Evolutionary conservation across 2,113 vertebrate genomes (phyloP), one percentile per base, ranked within the genome.

Genomic region (Triplophysa rosa): DNA sequence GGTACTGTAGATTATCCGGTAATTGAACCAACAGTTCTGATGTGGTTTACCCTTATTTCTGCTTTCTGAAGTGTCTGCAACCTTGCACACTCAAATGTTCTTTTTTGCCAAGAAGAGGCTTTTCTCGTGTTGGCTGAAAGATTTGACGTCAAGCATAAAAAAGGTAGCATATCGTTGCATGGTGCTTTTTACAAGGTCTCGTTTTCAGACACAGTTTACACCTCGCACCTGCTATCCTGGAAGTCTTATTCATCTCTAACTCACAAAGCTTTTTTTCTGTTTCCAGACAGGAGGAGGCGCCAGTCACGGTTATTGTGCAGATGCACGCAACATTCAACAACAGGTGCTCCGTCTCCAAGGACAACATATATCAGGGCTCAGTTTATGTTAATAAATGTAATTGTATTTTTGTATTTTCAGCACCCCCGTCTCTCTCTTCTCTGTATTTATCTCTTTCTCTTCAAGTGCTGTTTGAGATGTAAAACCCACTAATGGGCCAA

Each of bases 281-380:
- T 45, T 62, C 33, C 26, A 63, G 69, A 54, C 82, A 56, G 73
- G 26, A 78, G 73, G 73, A 67, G 73, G 73, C 73, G 77, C 67
- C 72, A 81, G 40, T 76, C n/a, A 19, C 49, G 17, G 49, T 5
- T 52, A 52, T 52, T 19, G 49, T 17, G 16, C 49, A 17, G 49
- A 52, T 52, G 12, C 13, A 52, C 13, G 5, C 49, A 52, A 47
- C 45, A 47, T 47, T 13, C 49, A 17, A 16, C 49, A 52, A 52
- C 49, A 52, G 49, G 49, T 52, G 14, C 16, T 52, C 49, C 13
- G 16, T 6, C 13, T 52, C 4, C 49, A 52, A 52, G 49, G 14
- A 52, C 49, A 16, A 52, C 14, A 52, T 52, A 11, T 12, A 52
- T 52, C 14, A 52, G 49, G 49, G 14, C 49, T 52, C 49, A 29